phyloP scores from a whole-genome alignment of 2,113 vertebrate species.

The Natator depressus region DNA sequence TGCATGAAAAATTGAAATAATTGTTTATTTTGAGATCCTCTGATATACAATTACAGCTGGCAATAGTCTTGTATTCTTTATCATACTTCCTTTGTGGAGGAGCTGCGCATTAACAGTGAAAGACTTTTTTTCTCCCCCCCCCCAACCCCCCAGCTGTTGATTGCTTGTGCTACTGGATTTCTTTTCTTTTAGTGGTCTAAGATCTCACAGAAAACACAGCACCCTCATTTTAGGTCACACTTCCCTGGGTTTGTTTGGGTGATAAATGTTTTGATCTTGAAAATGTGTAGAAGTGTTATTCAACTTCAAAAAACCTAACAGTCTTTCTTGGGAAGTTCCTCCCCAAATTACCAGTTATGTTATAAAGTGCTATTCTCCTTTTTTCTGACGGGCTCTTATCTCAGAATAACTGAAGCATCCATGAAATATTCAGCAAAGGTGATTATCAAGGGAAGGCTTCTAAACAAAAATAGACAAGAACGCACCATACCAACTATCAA shows the following conservation, averaged over 20 bases:
- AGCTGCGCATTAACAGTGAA: constrained; percentile 1
- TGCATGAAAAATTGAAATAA: background rate
- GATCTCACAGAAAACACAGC: background rate
- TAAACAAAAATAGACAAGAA: background rate
- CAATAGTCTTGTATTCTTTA: background rate
- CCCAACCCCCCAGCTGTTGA: background rate
- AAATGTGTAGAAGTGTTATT: background rate
- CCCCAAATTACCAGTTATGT: background rate
- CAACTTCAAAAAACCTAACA: background rate
- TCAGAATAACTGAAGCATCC: background rate
- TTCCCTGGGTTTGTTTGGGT: background rate
- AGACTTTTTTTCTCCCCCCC: background rate
- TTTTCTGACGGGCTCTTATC: background rate
- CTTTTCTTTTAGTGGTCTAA: background rate
- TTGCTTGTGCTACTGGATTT: background rate
- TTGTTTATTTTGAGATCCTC: background rate
- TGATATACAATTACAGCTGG: constrained; percentile 17
- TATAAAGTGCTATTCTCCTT: background rate
- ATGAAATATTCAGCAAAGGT: background rate
- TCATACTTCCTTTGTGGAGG: constrained; percentile 25
- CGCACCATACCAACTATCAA: background rate
- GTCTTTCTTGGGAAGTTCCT: background rate
- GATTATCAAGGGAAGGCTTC: background rate
- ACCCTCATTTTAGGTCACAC: background rate
- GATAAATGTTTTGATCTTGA: background rate